phyloP scores from a whole-genome alignment of 2,113 vertebrate genomes.

The Nannospalax galili region DNA sequence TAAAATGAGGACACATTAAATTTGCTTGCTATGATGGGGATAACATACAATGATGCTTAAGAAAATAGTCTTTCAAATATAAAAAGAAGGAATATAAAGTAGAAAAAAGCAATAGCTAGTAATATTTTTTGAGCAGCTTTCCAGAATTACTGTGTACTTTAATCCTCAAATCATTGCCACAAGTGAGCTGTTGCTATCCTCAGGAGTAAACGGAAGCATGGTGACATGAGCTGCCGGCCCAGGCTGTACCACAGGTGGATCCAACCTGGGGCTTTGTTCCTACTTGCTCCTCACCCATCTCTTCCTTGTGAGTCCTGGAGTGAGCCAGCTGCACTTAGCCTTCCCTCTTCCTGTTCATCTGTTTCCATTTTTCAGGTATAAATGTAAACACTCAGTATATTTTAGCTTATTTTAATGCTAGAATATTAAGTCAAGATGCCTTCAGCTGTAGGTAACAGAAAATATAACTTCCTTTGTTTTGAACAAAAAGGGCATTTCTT shows the following conservation, averaged over 20 bases:
- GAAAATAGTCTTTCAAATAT: background rate
- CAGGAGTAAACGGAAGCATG: background rate
- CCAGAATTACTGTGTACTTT: background rate
- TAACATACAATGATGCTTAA: background rate
- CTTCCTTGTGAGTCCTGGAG: background rate
- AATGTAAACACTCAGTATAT: background rate
- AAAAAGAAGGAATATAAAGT: background rate
- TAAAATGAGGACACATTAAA: background rate
- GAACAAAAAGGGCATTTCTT: background rate
- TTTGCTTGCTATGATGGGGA: background rate
- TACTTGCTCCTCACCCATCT: rapidly evolving
- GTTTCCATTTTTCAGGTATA: background rate
- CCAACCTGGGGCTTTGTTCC: background rate
- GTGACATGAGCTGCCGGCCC: background rate
- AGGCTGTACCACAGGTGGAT: no score
- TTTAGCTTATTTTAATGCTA: background rate
- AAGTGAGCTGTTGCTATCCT: background rate
- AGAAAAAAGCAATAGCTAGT: background rate
- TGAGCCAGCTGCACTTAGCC: background rate
- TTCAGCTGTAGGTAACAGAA: background rate
- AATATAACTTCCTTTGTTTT: background rate
- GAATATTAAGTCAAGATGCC: background rate
- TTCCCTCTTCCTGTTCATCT: background rate
- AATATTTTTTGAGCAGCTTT: background rate
- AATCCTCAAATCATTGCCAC: constrained; percentile 12